Conservation (phyloP, 2,113 vertebrate genomes). For the Cinclus mexicanus region DNA sequence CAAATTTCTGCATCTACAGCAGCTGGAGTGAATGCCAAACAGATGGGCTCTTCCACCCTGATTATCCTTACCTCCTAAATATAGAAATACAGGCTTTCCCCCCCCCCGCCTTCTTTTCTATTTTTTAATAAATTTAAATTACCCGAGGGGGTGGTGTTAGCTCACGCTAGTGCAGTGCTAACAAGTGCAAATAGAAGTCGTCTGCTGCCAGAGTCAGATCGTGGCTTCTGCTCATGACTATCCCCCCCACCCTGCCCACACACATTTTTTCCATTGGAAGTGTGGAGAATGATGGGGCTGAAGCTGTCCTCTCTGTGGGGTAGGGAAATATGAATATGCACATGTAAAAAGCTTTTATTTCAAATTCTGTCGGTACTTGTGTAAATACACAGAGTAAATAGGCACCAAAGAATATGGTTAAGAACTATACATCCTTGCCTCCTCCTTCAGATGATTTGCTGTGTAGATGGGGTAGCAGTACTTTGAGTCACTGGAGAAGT, state of each 20-base stretch:
- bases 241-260: conserved; percentile 20
- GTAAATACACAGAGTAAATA: not conserved
- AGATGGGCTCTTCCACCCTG: conserved; percentile 86
- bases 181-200: conserved; percentile 81
- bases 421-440: not conserved
- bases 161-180: conserved; percentile 77
- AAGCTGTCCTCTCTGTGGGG: not conserved
- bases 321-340: not conserved
- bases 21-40: conserved; percentile 80
- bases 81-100: conserved; percentile 76
- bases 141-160: conserved; percentile 80
- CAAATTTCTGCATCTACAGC: conserved; percentile 74
- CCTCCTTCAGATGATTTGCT: not conserved
- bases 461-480: not conserved
- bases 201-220: conserved; percentile 71
- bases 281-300: not conserved
- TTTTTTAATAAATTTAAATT: conserved; percentile 78
- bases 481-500: not conserved
- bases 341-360: not conserved
- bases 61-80: conserved; percentile 85
- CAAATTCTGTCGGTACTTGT: not conserved
- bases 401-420: not conserved
- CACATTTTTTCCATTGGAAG: not conserved
- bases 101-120: not conserved
- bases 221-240: conserved; percentile 38